phyloP scores from a whole-genome alignment of 2,113 vertebrate species.

The Nothocercus nigrocapillus region DNA sequence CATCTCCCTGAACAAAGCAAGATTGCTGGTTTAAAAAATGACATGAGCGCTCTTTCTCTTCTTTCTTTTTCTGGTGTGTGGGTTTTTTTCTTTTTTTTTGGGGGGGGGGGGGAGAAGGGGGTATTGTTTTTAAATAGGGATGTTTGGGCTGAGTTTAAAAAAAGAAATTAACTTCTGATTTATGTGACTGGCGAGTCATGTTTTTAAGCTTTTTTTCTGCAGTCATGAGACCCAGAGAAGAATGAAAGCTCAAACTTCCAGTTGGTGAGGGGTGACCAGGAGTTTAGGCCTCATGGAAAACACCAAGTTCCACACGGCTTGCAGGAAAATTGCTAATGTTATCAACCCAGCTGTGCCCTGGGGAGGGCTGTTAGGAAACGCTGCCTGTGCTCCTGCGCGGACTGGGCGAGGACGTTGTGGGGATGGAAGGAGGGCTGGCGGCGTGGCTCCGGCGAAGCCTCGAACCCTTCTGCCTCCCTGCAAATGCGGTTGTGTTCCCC shows the following conservation, averaged over 20 bases:
- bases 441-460: background rate
- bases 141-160: conserved; percentile 48
- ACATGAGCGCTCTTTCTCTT: background rate
- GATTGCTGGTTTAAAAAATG: background rate
- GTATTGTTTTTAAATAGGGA: background rate
- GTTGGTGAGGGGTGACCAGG: conserved; percentile 36
- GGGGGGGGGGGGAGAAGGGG: too few relatives aligned
- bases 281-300: conserved; percentile 14
- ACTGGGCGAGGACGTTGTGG: background rate
- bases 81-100: background rate
- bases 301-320: conserved; percentile 33
- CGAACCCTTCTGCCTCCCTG: background rate
- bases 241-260: conserved; percentile 47
- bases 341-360: background rate
- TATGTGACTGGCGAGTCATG: conserved; percentile 45
- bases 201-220: conserved; percentile 28
- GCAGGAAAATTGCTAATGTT: conserved; percentile 24
- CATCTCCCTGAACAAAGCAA: background rate
- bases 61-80: background rate
- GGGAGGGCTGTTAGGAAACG: conserved; percentile 16
- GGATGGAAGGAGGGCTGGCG: background rate
- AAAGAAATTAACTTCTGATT: conserved; percentile 56
- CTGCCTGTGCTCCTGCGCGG: background rate
- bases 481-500: background rate
- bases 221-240: conserved; percentile 32